Evolutionary conservation across 1,140 invertebrate species (phyloP), one percentile per base, ranked within the genome.

Genomic region (Laupala kohalensis): DNA sequence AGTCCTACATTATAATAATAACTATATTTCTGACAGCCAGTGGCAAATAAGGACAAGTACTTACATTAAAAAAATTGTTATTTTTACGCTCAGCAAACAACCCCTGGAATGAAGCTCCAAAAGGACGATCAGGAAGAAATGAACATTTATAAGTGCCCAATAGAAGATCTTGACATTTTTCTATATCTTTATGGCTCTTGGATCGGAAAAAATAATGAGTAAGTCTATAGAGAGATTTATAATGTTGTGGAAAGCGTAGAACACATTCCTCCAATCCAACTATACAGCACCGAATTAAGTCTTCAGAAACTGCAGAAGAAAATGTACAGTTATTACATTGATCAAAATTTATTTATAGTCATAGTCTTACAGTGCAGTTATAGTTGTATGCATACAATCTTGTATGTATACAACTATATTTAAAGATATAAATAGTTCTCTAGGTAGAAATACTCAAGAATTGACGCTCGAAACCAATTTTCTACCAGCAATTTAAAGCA

Each of bases 61-160:
- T 86, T 81, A 91, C 89, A 82, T 95, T 94, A 77, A 97, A 98
- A 76, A 97, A 94, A 79, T 97, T 96, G 12, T 84, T 89, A 37
- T 83, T 84, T 81, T 91, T 96, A 70, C 92, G 85, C 70, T 96
- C 93, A 67, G 86, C 85, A 80, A 97, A 97, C 4, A 98, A 81
- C 19, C 94, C 94, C 74, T 86, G 85, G 74, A 93, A 85, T 70
- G 86, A 85, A 74, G 84, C 83, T n/a, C 84, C 85, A 25, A 84
- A 80, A 74, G 81, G 79, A 71, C 85, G 84, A 23, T 28, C 26
- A 4, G 13, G 28, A 24, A 69, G 6, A 13, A 29, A n/a, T n/a
- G 65, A 64, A 53, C 87, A 87, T 71, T 81, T 84, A 74, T 90
- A 89, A 5, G 73, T 67, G 0, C 87, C 87, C 66, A 94, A 77